Conservation (phyloP, 2,888 invertebrate genomes). For the Pseudococcus viburni region DNA sequence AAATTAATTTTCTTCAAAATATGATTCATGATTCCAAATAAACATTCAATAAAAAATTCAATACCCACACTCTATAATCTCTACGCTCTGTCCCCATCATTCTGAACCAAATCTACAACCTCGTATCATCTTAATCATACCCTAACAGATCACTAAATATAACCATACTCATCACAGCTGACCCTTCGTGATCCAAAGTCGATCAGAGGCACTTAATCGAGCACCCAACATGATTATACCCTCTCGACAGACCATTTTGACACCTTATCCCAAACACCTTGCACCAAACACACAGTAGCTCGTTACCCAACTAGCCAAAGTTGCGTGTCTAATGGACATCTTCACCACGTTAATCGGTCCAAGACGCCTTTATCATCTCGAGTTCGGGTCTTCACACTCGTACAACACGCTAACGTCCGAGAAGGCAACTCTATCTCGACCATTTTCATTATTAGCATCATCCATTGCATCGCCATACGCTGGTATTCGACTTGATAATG, state of each 20-base stretch:
- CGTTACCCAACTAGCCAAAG: neutral
- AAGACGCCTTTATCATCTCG: neutral
- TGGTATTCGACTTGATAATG: neutral
- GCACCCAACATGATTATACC: neutral
- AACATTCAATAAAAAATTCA: too few species aligned
- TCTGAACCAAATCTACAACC: too few species aligned
- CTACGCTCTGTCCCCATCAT: too few species aligned
- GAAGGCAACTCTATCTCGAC: neutral
- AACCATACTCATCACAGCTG: too few species aligned
- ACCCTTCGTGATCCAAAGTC: neutral
- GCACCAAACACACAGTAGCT: neutral
- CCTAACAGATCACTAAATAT: too few species aligned
- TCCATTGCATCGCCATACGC: neutral
- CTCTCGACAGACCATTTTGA: neutral
- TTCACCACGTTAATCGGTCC: neutral
- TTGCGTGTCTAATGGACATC: slow-evolving; percentile 2
- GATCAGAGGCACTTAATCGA: neutral
- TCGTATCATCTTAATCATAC: too few species aligned
- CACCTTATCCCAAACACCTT: neutral
- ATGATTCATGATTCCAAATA: too few species aligned
- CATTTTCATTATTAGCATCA: slow-evolving; percentile 12
- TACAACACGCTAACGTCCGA: neutral
- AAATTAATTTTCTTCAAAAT: too few species aligned
- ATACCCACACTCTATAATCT: too few species aligned
- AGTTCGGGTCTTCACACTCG: too few species aligned